Percentiles rank a stretch among this genome's conserved stretches.
These are phyloP conservation scores for Dipodomys spectabilis DNA, from an alignment of 2,113 vertebrate genomes.

Conservation along the genomic window DNA sequence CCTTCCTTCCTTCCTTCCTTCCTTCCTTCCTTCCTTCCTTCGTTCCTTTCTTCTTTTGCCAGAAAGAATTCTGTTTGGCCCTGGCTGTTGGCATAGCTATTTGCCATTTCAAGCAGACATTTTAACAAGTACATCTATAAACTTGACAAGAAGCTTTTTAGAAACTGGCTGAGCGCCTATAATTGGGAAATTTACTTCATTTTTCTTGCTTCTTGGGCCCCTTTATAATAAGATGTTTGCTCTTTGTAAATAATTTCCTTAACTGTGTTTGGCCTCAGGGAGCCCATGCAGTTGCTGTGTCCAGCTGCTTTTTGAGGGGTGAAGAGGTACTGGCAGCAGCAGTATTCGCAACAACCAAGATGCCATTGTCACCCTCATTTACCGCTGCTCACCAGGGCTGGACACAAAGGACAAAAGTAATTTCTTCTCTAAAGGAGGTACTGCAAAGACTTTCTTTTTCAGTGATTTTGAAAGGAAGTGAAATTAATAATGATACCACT, in stretches of 20 bases:
- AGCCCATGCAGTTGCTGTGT: background rate
- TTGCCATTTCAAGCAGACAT: slow-evolving; percentile 16
- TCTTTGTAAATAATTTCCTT: slow-evolving; percentile 52
- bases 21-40: background rate
- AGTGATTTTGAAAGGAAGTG: background rate
- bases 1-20: too few species aligned
- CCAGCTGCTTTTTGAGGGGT: background rate
- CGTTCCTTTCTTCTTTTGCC: background rate
- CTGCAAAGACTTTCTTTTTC: background rate
- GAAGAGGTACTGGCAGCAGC: background rate
- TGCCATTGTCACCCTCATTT: background rate
- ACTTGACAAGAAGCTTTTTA: slow-evolving; percentile 55
- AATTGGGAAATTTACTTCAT: slow-evolving; percentile 63
- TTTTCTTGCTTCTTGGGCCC: slow-evolving; percentile 62
- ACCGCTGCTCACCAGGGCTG: background rate
- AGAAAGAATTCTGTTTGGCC: slow-evolving; percentile 42
- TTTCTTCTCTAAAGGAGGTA: slow-evolving; percentile 25
- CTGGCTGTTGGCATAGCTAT: background rate
- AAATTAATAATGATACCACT: slow-evolving; percentile 37
- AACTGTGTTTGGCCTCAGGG: background rate
- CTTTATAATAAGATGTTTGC: slow-evolving; percentile 41
- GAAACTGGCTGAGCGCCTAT: slow-evolving; percentile 30
- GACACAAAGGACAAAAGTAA: slow-evolving; percentile 27
- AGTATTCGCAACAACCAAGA: background rate
- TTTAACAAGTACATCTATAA: slow-evolving; percentile 57